Evolutionary conservation across 92 coral and sea anemone species (phyloP).

Genomic region (Porites rus): DNA sequence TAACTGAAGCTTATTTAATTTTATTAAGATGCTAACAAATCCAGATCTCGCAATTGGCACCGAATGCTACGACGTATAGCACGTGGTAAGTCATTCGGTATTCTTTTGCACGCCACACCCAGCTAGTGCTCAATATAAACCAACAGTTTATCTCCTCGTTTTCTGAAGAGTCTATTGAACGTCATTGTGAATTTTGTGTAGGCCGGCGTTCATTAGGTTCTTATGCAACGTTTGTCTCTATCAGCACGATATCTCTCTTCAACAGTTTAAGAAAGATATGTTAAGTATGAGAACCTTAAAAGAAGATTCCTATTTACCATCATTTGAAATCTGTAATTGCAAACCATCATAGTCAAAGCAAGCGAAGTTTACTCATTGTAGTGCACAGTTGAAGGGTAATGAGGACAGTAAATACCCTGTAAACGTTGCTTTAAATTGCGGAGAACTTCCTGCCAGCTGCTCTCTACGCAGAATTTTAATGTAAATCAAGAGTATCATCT

Average conservation of each 20-base stretch:
- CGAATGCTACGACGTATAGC: conserved; percentile 96
- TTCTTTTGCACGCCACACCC: conserved; percentile 50
- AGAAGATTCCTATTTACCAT: too few species aligned
- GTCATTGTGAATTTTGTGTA: not conserved
- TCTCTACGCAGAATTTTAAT: too few species aligned
- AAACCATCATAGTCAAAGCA: too few species aligned
- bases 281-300: too few species aligned
- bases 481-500: too few species aligned
- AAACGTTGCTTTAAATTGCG: too few species aligned
- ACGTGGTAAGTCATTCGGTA: conserved; percentile 69
- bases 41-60: conserved; percentile 96
- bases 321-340: too few species aligned
- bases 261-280: not conserved
- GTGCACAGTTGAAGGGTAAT: too few species aligned
- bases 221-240: not conserved
- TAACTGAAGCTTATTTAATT: conserved; percentile 83
- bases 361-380: too few species aligned
- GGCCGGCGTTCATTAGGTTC: not conserved
- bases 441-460: too few species aligned
- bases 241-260: not conserved
- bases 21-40: conserved; percentile 93
- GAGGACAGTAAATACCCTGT: too few species aligned
- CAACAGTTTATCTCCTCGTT: not conserved
- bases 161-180: not conserved
- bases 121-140: conserved; percentile 19